These are phyloP conservation scores for Mamestra brassicae DNA, from an alignment of 2,888 invertebrate species.

Conservation along the genomic window DNA sequence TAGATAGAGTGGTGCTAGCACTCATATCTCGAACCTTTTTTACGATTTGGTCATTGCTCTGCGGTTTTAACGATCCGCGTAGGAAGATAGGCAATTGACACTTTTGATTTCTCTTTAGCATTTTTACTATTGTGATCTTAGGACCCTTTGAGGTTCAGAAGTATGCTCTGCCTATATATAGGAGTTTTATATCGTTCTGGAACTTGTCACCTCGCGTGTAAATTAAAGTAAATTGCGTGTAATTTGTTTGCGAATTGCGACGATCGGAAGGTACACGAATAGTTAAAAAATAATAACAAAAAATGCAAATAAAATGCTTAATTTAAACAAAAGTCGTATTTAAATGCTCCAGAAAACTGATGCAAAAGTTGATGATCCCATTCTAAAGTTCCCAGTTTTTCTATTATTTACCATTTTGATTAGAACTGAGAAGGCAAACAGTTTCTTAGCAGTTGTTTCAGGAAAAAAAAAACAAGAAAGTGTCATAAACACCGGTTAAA, in stretches of 20 bases:
- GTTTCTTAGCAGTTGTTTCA: neutral
- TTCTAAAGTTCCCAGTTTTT: neutral
- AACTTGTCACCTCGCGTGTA: no score
- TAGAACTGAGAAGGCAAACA: neutral
- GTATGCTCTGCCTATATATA: neutral
- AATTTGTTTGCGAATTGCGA: neutral
- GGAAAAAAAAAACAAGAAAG: neutral
- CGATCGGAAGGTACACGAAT: neutral
- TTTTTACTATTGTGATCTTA: constrained; percentile 49
- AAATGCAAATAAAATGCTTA: no score
- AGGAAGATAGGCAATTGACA: constrained; percentile 55
- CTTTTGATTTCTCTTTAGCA: constrained; percentile 43
- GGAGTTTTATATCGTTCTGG: neutral
- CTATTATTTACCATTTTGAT: neutral
- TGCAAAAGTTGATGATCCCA: neutral
- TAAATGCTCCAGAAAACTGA: neutral
- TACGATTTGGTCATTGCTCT: constrained; percentile 55
- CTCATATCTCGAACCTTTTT: constrained; percentile 46
- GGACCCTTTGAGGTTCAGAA: constrained; percentile 6
- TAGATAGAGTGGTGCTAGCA: constrained; percentile 48
- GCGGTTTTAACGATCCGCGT: constrained; percentile 55
- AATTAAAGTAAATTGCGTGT: neutral
- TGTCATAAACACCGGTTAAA: neutral
- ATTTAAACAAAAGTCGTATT: no score
- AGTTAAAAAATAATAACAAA: neutral